Conservation (phyloP, 2,888 invertebrate genomes). For the Pomacea canaliculata region DNA sequence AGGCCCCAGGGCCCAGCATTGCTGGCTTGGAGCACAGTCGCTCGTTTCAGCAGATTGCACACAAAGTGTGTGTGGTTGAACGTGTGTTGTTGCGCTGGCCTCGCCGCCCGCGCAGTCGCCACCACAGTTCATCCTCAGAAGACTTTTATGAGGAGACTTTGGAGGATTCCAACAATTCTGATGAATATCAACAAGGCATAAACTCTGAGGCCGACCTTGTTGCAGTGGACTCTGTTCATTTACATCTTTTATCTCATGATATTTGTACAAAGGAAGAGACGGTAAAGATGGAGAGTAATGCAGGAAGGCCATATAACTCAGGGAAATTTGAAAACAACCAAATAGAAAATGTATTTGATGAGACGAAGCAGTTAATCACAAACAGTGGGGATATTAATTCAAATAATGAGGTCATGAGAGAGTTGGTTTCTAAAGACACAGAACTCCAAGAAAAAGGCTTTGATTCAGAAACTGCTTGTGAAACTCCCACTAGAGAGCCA, state of each 20-base stretch:
- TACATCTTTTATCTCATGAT: neutral
- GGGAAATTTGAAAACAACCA: too few species aligned
- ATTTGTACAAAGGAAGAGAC: neutral
- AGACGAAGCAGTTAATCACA: too few species aligned
- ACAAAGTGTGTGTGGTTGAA: constrained; percentile 53
- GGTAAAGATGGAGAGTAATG: too few species aligned
- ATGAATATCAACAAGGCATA: constrained; percentile 28
- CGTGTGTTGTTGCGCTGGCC: constrained; percentile 59
- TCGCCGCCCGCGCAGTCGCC: constrained; percentile 43
- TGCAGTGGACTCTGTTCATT: constrained; percentile 9
- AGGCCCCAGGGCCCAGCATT: neutral
- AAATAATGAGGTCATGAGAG: too few species aligned
- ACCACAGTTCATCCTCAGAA: constrained; percentile 64
- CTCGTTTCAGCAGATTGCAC: constrained; percentile 61
- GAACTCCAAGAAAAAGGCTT: too few species aligned
- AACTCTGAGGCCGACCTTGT: constrained; percentile 13
- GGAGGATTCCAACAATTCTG: constrained; percentile 24
- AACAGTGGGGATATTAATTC: too few species aligned
- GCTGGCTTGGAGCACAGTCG: constrained; percentile 30
- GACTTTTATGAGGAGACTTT: constrained; percentile 39
- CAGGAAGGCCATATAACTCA: too few species aligned
- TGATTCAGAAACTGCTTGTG: too few species aligned
- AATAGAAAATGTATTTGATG: too few species aligned
- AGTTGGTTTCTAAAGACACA: too few species aligned
- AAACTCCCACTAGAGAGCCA: too few species aligned